Conservation (phyloP, 2,888 invertebrate species). For the Cerastis leucographa region DNA sequence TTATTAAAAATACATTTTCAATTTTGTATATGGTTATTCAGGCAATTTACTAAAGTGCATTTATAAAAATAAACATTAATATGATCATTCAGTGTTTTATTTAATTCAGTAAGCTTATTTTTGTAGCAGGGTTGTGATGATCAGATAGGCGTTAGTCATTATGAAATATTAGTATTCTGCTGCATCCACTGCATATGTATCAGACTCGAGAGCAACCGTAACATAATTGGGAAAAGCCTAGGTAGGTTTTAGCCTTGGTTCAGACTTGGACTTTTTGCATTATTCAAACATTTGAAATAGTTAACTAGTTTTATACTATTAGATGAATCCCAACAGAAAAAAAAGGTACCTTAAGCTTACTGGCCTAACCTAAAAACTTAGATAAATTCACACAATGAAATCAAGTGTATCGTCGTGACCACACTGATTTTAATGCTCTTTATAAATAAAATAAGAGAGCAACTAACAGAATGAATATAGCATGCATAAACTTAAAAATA, state of each 20-base stretch:
- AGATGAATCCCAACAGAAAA: too few relatives aligned
- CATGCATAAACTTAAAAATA: too few relatives aligned
- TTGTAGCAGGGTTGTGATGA: too few relatives aligned
- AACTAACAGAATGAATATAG: too few relatives aligned
- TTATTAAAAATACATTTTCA: not conserved
- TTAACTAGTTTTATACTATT: too few relatives aligned
- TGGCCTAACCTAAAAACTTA: too few relatives aligned
- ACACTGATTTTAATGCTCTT: too few relatives aligned
- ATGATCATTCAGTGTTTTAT: constrained; percentile 23
- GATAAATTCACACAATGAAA: too few relatives aligned
- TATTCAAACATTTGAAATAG: too few relatives aligned
- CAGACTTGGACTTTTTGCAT: not conserved
- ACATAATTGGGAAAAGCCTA: not conserved
- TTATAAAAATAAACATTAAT: constrained; percentile 17
- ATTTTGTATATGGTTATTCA: not conserved
- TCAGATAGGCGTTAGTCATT: not conserved
- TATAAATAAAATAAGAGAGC: too few relatives aligned
- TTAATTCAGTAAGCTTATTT: not conserved
- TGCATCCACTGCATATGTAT: not conserved
- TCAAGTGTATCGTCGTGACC: too few relatives aligned
- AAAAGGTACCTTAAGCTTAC: too few relatives aligned
- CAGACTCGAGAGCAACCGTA: not conserved
- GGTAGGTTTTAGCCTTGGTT: not conserved
- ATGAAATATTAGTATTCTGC: not conserved
- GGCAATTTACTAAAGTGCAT: constrained; percentile 10